Conservation (phyloP, 2,888 invertebrate genomes). For the Zhengitettix transpicula region DNA sequence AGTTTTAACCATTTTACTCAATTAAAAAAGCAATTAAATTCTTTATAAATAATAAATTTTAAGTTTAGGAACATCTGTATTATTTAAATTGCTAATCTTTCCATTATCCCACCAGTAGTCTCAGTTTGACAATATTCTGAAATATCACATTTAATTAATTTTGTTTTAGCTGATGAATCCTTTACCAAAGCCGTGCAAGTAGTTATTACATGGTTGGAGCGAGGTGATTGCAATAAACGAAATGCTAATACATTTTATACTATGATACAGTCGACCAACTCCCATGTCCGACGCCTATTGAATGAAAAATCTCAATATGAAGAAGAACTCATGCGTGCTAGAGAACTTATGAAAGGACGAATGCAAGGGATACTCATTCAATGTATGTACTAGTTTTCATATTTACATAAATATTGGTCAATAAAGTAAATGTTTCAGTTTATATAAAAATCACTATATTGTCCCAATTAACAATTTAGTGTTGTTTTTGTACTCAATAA, state of each 20-base stretch:
- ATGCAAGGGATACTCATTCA: conserved; percentile 76
- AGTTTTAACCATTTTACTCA: too few species aligned
- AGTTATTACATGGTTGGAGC: conserved; percentile 79
- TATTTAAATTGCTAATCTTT: not conserved
- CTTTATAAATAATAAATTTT: not conserved
- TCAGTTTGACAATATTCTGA: not conserved
- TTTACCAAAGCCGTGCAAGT: conserved; percentile 72
- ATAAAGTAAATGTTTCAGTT: too few species aligned
- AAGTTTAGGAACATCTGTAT: not conserved
- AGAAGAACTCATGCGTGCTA: conserved; percentile 73
- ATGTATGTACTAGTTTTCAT: conserved; percentile 52
- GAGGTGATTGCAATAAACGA: conserved; percentile 84
- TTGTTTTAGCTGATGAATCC: conserved; percentile 45
- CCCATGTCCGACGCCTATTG: conserved; percentile 72
- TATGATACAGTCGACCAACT: conserved; percentile 89
- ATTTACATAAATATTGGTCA: too few species aligned
- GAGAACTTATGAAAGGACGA: conserved; percentile 64
- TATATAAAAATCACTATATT: too few species aligned
- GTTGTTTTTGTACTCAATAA: too few species aligned
- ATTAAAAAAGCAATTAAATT: too few species aligned
- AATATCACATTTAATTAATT: conserved; percentile 5
- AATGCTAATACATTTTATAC: conserved; percentile 86
- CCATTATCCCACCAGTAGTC: not conserved
- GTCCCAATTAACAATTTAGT: too few species aligned
- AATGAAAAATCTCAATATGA: conserved; percentile 74